These are phyloP conservation scores for Heliconius hewitsoni DNA, from an alignment of 1,140 invertebrate genomes.

Conservation along the genomic window DNA sequence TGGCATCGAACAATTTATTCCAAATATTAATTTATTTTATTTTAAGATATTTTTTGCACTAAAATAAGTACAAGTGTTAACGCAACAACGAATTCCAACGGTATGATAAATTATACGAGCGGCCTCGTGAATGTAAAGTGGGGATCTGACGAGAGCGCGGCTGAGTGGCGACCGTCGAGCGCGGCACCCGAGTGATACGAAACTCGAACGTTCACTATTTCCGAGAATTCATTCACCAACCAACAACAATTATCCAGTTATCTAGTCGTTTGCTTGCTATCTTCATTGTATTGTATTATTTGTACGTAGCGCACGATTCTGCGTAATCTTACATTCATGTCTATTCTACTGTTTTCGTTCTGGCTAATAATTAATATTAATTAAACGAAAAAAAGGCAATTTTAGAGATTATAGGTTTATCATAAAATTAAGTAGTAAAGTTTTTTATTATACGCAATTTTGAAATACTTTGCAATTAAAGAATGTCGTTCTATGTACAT, in stretches of 20 bases:
- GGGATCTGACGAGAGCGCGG: slow-evolving; percentile 46
- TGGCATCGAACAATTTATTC: not conserved
- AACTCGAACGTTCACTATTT: slow-evolving; percentile 67
- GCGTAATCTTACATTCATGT: slow-evolving; percentile 47
- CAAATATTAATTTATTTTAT: not conserved
- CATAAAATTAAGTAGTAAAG: not conserved
- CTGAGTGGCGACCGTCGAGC: slow-evolving; percentile 20
- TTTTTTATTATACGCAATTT: not conserved
- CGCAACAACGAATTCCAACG: slow-evolving; percentile 26
- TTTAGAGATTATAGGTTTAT: not conserved
- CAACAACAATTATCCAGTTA: slow-evolving; percentile 61
- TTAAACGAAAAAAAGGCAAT: slow-evolving; percentile 19
- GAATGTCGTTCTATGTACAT: not conserved
- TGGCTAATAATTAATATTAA: slow-evolving; percentile 34
- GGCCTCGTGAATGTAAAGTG: slow-evolving; percentile 35
- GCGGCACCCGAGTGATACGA: slow-evolving; percentile 51
- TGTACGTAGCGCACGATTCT: slow-evolving; percentile 47
- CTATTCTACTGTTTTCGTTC: slow-evolving; percentile 41
- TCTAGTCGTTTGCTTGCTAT: slow-evolving; percentile 62
- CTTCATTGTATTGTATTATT: slow-evolving; percentile 53
- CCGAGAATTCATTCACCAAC: slow-evolving; percentile 70
- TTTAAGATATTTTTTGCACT: not conserved
- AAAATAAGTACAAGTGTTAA: slow-evolving; percentile 5
- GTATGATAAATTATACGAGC: slow-evolving; percentile 36
- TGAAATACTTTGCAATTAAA: not conserved